Evolutionary conservation across 2,888 invertebrate species (phyloP).

Genomic region (Phyto melanocephala): DNA sequence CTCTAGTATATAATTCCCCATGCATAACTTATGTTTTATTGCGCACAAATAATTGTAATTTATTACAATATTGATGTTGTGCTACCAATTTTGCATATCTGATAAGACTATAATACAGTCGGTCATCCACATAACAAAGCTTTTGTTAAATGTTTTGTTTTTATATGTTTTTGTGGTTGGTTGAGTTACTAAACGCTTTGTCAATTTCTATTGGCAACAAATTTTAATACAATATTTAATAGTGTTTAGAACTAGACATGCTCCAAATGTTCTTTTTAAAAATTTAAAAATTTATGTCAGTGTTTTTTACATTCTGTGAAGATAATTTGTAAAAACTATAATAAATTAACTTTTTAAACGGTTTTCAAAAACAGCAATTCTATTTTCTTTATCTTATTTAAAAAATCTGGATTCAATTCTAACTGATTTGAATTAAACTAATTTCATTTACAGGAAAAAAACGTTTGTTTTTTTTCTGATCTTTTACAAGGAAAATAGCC

Average conservation of each 20-base stretch:
- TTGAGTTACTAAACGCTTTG: neutral
- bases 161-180: neutral
- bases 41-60: slow-evolving; percentile 54
- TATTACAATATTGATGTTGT: slow-evolving; percentile 54
- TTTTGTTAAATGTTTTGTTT: neutral
- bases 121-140: slow-evolving; percentile 22
- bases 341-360: no score
- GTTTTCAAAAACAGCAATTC: no score
- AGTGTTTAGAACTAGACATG: neutral
- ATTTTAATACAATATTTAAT: slow-evolving; percentile 6
- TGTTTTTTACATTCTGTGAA: no score
- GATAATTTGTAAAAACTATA: no score
- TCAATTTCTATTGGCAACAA: neutral
- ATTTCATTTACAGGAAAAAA: no score
- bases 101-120: slow-evolving; percentile 27
- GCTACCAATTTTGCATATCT: slow-evolving; percentile 55
- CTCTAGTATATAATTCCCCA: neutral
- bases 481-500: no score
- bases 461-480: no score
- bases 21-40: slow-evolving; percentile 42
- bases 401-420: no score
- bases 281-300: neutral
- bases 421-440: no score
- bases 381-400: no score
- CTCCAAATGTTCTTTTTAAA: slow-evolving; percentile 22